Base-by-base conservation (phyloP, 2,888 invertebrate genomes). In the Busseola fusca region DNA sequence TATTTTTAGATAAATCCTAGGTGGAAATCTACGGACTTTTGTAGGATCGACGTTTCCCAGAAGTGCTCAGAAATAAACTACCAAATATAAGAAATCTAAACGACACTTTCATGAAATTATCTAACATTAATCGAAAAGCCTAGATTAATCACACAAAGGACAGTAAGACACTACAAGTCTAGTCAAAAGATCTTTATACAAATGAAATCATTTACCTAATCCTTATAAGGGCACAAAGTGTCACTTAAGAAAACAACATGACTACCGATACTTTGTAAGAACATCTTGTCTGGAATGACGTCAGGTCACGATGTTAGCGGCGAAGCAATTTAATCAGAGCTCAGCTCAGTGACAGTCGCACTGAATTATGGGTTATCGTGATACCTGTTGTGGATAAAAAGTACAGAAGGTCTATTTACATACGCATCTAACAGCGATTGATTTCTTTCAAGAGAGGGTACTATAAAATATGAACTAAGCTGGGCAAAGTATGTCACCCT, bases 261-360 rank as follows among this genome's bases (percentile, higher is more conserved):
- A 50, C 52, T 50, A 64, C 30, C 10, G 52, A 62, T 63, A 42
- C 56, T 45, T 16, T 18, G 64, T 60, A 69, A 30, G 63, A 50
- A 74, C 72, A 76, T 81, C 82, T 74, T 78, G 77, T 64, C 63
- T 52, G 71, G 72, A 87, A 83, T 92, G 93, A 93, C 91, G 91
- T 92, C 91, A 92, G 84, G 89, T 91, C 93, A 93, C 93, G 93
- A 93, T 78, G 84, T 79, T 84, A 86, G 87, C 77, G 79, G 81
- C 85, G 85, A 86, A 89, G 88, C 88, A 90, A 90, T 92, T 89
- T 91, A 91, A 92, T 92, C 90, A 90, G 85, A 86, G 87, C 80
- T 81, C 81, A 76, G 84, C 82, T 79, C 87, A 90, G 90, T 91
- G 92, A 92, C 93, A 93, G 89, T 90, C 75, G 83, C 84, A 84